Base-by-base conservation (phyloP, 2,797 vertebrate species). In the Acanthurus tractus region DNA sequence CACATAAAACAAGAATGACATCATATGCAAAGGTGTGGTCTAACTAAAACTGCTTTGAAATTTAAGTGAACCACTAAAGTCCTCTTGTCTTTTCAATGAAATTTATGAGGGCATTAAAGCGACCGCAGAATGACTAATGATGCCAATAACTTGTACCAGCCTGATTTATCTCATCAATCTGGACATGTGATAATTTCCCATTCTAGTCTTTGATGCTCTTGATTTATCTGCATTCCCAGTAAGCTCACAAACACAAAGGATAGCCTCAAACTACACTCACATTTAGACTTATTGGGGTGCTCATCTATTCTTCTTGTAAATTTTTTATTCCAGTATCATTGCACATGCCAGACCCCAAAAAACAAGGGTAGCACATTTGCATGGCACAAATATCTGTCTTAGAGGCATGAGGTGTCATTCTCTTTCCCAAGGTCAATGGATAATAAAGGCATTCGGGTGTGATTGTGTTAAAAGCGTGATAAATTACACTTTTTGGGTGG, bases 311-410 rank as follows among this genome's bases (percentile, higher is more conserved):
- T 42, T 55, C 23, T 57, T 10, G 38, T 64, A 53, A 74, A 70
- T 70, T 58, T 67, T 69, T 77, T 4, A 77, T 50, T 69, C 5
- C 3, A 5, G 20, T 42, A 42, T 7, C n/a, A 69, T 64, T 63
- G 8, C 50, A 76, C 58, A 49, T 22, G 11, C 9, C 36, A 34
- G 3, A 25, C 18, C 20, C 1, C 5, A 10, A 3, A 34, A 52
- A 56, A 8, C 5, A 62, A 74, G 42, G 25, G 3, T 48, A 64
- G 12, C 17, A 56, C 11, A 46, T 62, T 70, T 76, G 42, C 22
- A 55, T 53, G 50, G 9, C 42, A 68, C 44, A 73, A 63, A 53
- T 34, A 70, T 74, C 64, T 17, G 69, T 81, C 50, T 69, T 58
- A 25, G n/a, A 72, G 54, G 15, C 40, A 58, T 38, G 12, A 1